Evolutionary conservation across 1,140 invertebrate species (phyloP).

Genomic region (Aphis craccivora): DNA sequence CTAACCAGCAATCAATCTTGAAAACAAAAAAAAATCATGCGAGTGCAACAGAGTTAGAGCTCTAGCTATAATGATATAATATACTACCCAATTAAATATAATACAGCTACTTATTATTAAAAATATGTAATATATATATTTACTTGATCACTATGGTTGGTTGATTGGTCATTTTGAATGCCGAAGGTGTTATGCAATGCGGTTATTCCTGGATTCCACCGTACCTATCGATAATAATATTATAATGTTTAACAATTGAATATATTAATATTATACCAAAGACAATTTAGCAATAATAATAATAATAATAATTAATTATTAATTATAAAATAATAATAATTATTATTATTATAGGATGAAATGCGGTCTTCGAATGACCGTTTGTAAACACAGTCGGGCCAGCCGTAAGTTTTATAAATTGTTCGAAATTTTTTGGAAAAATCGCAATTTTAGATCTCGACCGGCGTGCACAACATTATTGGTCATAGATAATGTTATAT

Average conservation of each 20-base stretch:
- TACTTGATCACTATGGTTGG: conserved; percentile 49
- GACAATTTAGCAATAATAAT: not conserved
- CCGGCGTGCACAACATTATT: too few species aligned
- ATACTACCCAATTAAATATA: too few species aligned
- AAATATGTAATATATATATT: not conserved
- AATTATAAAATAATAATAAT: too few species aligned
- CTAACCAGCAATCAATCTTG: not conserved
- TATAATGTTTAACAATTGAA: not conserved
- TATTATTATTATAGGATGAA: not conserved
- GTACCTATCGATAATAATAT: not conserved
- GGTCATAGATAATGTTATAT: too few species aligned
- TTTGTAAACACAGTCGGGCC: not conserved
- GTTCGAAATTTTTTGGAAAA: not conserved
- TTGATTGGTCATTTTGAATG: conserved; percentile 36
- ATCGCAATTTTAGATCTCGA: too few species aligned
- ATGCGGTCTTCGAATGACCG: not conserved
- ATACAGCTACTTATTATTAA: not conserved
- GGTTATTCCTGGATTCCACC: not conserved
- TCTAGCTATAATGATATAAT: too few species aligned
- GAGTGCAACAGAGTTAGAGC: too few species aligned
- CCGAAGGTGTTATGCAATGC: too few species aligned
- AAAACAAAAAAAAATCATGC: not conserved
- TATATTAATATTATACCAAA: not conserved
- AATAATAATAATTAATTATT: too few species aligned
- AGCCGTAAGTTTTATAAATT: not conserved